A percentile compares a stretch with the other conserved stretches of the same genome.
phyloP scores from a whole-genome alignment of 2,113 vertebrate genomes.

The Tenebrosternarchus preto region DNA sequence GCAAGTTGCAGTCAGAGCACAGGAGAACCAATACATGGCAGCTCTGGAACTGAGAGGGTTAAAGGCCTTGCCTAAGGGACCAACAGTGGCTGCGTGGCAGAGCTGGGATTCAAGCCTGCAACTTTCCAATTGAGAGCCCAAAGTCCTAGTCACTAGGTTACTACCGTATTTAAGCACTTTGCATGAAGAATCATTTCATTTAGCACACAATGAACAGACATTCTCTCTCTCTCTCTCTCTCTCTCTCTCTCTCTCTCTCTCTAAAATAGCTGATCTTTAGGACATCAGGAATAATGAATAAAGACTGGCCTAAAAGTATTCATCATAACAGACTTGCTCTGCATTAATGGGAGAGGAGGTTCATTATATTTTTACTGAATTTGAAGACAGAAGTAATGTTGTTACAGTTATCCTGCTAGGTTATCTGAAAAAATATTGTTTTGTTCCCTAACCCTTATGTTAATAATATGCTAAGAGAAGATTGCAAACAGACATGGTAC shows the following conservation, averaged over 20 bases:
- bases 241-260: background rate
- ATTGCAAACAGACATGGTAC: no score
- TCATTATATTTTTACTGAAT: slow-evolving; percentile 39
- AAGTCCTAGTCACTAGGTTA: no score
- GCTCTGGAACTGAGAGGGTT: no score
- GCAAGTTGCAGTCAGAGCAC: no score
- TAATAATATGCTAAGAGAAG: no score
- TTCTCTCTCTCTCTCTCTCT: slow-evolving; percentile 1
- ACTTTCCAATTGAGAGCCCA: no score
- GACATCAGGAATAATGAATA: slow-evolving; percentile 28
- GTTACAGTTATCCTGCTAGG: background rate
- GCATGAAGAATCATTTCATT: slow-evolving; percentile 48
- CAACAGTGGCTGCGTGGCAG: no score
- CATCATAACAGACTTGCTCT: slow-evolving; percentile 28
- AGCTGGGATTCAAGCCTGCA: no score
- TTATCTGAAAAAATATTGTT: no score
- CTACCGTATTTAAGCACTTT: slow-evolving; percentile 17
- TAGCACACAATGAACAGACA: slow-evolving; percentile 5
- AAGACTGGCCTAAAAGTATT: slow-evolving; percentile 13
- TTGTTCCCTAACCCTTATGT: no score
- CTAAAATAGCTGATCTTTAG: slow-evolving; percentile 16
- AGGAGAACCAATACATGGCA: no score
- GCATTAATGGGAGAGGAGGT: slow-evolving; percentile 19
- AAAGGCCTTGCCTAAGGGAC: no score
- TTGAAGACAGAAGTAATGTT: slow-evolving; percentile 24